These are phyloP conservation scores for Oxystoma pomonae DNA, from an alignment of 2,888 invertebrate genomes.

Conservation along the genomic window DNA sequence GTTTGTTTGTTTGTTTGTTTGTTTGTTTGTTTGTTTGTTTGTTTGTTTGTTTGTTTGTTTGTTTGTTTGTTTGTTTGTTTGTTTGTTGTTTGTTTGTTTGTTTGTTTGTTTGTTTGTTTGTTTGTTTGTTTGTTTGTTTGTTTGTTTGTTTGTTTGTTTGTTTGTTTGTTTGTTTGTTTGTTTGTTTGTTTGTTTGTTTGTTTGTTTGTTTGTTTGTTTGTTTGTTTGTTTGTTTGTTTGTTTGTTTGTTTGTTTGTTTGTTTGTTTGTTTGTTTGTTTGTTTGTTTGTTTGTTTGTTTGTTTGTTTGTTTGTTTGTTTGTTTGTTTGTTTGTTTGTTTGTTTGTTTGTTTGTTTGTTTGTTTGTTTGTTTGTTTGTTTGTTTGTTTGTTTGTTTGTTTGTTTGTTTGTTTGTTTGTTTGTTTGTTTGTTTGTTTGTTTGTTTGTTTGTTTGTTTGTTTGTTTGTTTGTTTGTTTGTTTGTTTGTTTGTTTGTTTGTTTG, in stretches of 20 bases:
- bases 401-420: neutral
- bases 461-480: neutral
- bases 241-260: neutral
- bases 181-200: neutral
- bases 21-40: neutral
- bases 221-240: neutral
- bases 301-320: neutral
- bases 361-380: neutral
- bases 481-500: neutral
- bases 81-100: neutral
- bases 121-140: neutral
- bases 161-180: neutral
- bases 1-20: neutral
- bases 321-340: neutral
- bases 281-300: neutral
- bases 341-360: neutral
- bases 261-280: neutral
- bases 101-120: neutral
- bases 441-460: neutral
- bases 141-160: neutral
- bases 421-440: neutral
- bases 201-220: neutral
- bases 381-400: neutral
- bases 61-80: neutral
- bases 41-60: neutral